Base-by-base conservation (phyloP, 1,140 invertebrate species). In the honey bee (Apis mellifera) region DNA sequence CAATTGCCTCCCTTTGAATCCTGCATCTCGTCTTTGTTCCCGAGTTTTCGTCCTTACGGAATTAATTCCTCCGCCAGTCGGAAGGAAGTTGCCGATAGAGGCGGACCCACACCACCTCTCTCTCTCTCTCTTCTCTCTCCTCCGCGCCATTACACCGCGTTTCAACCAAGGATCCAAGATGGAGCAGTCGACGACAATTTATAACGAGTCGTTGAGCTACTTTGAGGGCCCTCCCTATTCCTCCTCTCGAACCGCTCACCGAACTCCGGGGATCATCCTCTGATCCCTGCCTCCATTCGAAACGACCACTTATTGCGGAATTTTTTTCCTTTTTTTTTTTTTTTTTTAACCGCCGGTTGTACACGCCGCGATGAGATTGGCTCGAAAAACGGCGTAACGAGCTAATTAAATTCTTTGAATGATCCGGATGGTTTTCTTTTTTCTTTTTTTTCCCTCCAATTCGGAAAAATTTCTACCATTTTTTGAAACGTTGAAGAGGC, bases 21-120 rank as follows among this genome's bases (percentile, higher is more conserved):
- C 87, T 81, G 84, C 84, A 74, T 86, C 84, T 69, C 70, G 84
- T 83, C 91, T 92, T 92, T 92, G 90, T 90, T 81, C 89, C 79
- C 77, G 68, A 85, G 86, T 86, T 90, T 88, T 87, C 90, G 84
- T 88, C 89, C 88, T 87, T 90, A 87, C 85, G 77, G 71, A 92
- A 92, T 90, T 90, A 92, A 90, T 92, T 91, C 84, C 90, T 87
- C 84, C 86, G 73, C 64, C 55, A 52, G 70, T 78, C 80, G 73
- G 83, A 83, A 79, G 82, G 75, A 87, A 83, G 84, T 84, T 80
- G 42, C 78, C 82, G 87, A 90, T 89, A 66, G 81, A 76, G 65
- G 83, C 81, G 59, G 32, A 60, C 78, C 50, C 26, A 54, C 52
- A 21, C 73, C 32, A 32, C 32, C 2, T 3, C 4, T 62, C 15